Percentiles rank a stretch among this genome's conserved stretches.
Conservation (phyloP, 2,113 vertebrate species). For the Antechinus flavipes region DNA sequence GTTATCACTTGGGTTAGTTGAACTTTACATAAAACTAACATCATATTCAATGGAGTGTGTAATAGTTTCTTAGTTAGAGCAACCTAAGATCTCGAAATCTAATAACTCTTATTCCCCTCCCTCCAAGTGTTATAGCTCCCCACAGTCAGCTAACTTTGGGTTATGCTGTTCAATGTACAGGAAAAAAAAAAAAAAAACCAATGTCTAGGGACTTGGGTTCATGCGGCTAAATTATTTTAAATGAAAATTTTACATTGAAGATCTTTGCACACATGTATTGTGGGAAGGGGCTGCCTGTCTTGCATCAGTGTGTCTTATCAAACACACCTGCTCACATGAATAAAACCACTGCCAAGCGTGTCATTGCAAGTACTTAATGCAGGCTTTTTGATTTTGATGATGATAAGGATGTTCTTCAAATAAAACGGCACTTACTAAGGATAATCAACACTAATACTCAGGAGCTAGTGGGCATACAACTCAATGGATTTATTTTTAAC, state of each 20-base stretch:
- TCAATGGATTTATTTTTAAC: not conserved
- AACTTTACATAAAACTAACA: conserved; percentile 16
- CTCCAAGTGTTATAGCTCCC: not conserved
- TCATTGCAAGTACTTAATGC: not conserved
- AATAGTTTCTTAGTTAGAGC: conserved; percentile 19
- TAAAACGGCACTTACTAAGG: not conserved
- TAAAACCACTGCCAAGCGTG: conserved; percentile 3
- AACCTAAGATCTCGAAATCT: not conserved
- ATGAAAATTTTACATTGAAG: conserved; percentile 10
- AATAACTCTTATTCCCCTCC: not conserved
- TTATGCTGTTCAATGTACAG: not conserved
- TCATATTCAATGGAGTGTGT: not conserved
- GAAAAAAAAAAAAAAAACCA: not conserved
- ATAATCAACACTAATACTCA: not conserved
- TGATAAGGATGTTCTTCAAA: conserved; percentile 3
- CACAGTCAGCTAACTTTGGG: not conserved
- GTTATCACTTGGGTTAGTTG: not conserved
- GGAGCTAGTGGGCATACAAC: not conserved
- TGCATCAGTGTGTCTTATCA: not conserved
- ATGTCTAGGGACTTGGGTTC: not conserved
- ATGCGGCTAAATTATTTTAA: not conserved
- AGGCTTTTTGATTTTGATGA: conserved; percentile 2
- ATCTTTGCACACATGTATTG: not conserved
- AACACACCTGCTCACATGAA: not conserved
- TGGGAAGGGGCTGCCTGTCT: too few relatives aligned